Base-by-base conservation (phyloP, 2,113 vertebrate species). In the Aleadryas rufinucha region DNA sequence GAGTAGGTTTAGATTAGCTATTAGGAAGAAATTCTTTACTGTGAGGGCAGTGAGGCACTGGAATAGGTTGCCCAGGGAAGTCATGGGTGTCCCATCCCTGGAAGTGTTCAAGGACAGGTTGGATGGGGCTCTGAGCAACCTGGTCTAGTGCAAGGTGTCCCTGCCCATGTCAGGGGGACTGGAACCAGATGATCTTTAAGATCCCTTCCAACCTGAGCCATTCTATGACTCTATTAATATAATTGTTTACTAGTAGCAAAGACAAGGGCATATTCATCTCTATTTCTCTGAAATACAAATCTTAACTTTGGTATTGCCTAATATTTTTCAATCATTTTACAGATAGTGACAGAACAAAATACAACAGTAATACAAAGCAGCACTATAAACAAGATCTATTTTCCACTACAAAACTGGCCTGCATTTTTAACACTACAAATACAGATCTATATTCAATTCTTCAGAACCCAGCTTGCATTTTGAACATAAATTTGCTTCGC, bases 391-490 rank as follows among this genome's bases (percentile, higher is more conserved):
- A 79, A 95, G 85, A 54, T 53, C 20, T 47, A 94, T 86, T 96
- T 79, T 89, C 61, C n/a, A 35, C 87, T 85, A 81, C 47, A 86
- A 87, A 96, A 92, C 47, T 90, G 5, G 7, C 69, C 63, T 82
- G 69, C 60, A 72, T 95, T 93, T 95, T 95, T 87, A 97, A 60
- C 84, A 63, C 61, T 65, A 77, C 75, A 86, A 92, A 91, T 92
- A 90, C 47, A 64, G 84, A 61, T 78, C 81, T 77, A 75, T 64
- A 65, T 70, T 68, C 78, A 88, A 90, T 94, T 84, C 84, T 81
- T 33, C 80, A 87, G 79, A 97, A 94, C 18, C 30, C 76, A 88
- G 47, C 53, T 94, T 87, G 61, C 84, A 83, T 68, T 91, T 88
- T 88, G 77, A 93, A 79, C 84, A 80, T 94, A 95, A 96, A 95